Evolutionary conservation across 2,797 vertebrate species (phyloP).

Genomic region (Eutrigla gurnardus): DNA sequence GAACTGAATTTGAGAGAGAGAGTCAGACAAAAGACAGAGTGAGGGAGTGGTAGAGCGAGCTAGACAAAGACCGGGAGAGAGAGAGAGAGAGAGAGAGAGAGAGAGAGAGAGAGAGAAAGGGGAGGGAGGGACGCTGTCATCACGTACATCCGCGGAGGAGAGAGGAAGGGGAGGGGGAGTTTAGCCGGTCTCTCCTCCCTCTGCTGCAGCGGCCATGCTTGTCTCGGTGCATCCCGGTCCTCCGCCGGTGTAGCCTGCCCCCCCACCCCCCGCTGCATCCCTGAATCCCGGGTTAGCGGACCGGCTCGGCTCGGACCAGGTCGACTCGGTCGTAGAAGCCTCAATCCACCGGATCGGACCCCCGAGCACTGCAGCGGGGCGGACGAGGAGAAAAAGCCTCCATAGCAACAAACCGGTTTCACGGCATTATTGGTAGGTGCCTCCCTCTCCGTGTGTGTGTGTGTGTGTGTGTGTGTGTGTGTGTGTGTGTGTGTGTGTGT

Average conservation of each 20-base stretch:
- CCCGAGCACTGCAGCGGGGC: constrained; percentile 7
- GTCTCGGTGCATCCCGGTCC: constrained; percentile 55
- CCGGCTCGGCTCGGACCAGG: constrained; percentile 25
- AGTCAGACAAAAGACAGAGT: constrained; percentile 23
- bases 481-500: constrained; percentile 26
- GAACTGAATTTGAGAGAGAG: constrained; percentile 6
- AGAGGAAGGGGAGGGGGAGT: constrained; percentile 17
- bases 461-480: background rate
- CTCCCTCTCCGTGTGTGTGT: constrained; percentile 45
- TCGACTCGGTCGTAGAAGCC: constrained; percentile 6
- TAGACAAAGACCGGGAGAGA: background rate
- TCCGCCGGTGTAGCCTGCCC: constrained; percentile 44
- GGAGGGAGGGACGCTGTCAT: constrained; percentile 39
- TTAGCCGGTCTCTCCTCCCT: constrained; percentile 62
- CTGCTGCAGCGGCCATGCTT: constrained; percentile 79
- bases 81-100: background rate
- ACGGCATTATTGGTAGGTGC: constrained; percentile 71
- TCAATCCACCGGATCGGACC: constrained; percentile 21
- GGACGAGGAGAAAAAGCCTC: constrained; percentile 48
- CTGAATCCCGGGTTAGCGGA: constrained; percentile 33
- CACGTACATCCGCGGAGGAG: constrained; percentile 45
- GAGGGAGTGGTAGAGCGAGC: background rate
- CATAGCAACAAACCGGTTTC: constrained; percentile 76
- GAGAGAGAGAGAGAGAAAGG: background rate
- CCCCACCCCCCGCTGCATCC: constrained; percentile 31